These are phyloP conservation scores for Aplocera efformata DNA, from an alignment of 2,888 invertebrate genomes.

Conservation along the genomic window DNA sequence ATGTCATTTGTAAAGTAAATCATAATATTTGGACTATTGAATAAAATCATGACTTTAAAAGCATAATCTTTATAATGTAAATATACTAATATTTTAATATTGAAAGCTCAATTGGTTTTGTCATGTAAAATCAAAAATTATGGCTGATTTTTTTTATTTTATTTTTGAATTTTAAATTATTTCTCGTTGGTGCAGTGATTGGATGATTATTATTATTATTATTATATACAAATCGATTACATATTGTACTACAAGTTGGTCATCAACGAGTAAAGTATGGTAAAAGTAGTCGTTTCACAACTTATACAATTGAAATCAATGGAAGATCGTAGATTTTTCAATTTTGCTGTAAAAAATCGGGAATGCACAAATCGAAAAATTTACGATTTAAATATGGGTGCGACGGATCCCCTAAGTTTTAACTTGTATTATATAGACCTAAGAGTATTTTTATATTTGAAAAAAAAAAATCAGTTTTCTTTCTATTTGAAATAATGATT, in stretches of 20 bases:
- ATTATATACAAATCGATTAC: conserved; percentile 41
- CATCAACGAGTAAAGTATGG: conserved; percentile 59
- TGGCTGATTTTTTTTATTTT: conserved; percentile 24
- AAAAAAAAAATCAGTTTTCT: conserved; percentile 15
- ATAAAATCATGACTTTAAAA: conserved; percentile 10
- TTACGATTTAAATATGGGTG: not conserved
- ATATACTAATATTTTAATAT: conserved; percentile 25
- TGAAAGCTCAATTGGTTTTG: conserved; percentile 30
- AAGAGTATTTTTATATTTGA: conserved; percentile 45
- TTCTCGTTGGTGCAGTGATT: conserved; percentile 14
- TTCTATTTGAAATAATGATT: not conserved
- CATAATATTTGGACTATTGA: conserved; percentile 4
- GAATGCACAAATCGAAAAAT: conserved; percentile 7
- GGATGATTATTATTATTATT: conserved; percentile 13
- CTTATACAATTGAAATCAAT: conserved; percentile 1
- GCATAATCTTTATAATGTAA: conserved; percentile 33
- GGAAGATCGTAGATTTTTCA: conserved; percentile 3
- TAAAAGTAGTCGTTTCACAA: conserved; percentile 47
- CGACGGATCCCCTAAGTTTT: not conserved
- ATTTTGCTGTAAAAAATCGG: conserved; percentile 7
- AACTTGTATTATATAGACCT: conserved; percentile 61
- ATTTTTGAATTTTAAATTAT: conserved; percentile 23
- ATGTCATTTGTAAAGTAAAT: conserved; percentile 2
- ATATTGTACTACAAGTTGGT: conserved; percentile 61
- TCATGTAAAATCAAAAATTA: conserved; percentile 20